Evolutionary conservation across 64 coral and sea anemone species (phyloP).

Genomic region (Anthopleura sola): DNA sequence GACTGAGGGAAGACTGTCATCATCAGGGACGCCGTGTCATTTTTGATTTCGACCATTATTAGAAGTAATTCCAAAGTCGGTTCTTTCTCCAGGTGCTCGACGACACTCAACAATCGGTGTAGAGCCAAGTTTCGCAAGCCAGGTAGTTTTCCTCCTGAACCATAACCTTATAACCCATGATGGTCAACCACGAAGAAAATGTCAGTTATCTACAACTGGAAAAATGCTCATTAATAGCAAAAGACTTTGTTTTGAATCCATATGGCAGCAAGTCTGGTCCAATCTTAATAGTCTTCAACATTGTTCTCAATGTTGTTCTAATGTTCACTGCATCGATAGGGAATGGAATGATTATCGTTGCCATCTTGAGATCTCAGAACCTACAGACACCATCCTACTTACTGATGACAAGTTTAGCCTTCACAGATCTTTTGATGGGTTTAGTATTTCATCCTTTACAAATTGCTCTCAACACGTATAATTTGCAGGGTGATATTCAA

Average conservation of each 20-base stretch:
- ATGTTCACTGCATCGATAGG: not conserved
- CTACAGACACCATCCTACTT: not conserved
- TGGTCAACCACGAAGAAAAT: not conserved
- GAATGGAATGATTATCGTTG: not conserved
- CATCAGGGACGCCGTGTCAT: no score
- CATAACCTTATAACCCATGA: no score
- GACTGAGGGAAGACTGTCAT: no score
- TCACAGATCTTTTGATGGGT: not conserved
- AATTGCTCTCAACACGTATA: not conserved
- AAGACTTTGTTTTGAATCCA: no score
- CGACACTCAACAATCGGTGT: no score
- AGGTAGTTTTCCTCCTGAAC: no score
- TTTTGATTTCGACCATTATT: no score
- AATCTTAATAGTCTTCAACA: not conserved
- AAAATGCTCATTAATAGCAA: no score
- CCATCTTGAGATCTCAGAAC: not conserved
- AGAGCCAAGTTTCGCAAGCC: no score
- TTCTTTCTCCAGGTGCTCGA: no score
- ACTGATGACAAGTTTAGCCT: not conserved
- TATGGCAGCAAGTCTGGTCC: not conserved
- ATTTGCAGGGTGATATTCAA: not conserved
- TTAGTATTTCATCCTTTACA: not conserved
- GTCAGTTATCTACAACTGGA: no score
- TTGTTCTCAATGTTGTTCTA: not conserved
- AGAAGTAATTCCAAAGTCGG: no score